These are phyloP conservation scores for Lithophane socia DNA, from an alignment of 2,888 invertebrate species.

Conservation along the genomic window DNA sequence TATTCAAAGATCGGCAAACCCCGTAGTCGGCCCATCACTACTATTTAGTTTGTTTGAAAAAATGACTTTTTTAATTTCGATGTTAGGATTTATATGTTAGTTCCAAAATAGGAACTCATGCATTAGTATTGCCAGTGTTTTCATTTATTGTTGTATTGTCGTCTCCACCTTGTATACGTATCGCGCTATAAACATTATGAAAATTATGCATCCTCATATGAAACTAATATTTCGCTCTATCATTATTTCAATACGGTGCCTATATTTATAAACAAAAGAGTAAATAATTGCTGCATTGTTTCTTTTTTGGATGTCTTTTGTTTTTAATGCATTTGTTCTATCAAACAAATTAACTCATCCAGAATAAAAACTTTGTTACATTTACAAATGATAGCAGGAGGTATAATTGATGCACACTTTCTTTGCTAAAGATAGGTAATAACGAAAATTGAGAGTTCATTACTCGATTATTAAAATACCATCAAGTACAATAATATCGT, in stretches of 20 bases:
- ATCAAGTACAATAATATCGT: background rate
- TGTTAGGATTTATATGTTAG: too few species aligned
- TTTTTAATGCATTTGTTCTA: background rate
- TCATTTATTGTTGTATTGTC: too few species aligned
- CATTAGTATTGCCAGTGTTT: too few species aligned
- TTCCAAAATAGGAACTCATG: too few species aligned
- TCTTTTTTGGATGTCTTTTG: background rate
- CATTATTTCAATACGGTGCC: background rate
- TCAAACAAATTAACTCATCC: background rate
- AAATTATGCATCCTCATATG: background rate
- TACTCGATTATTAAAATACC: conserved; percentile 24
- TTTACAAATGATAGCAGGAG: background rate
- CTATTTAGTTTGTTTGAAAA: too few species aligned
- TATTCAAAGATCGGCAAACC: too few species aligned
- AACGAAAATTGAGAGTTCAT: conserved; percentile 30
- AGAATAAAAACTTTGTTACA: background rate
- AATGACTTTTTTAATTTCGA: too few species aligned
- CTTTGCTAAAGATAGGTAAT: conserved; percentile 16
- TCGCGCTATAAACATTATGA: background rate
- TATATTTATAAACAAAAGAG: background rate
- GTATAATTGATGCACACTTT: conserved; percentile 16
- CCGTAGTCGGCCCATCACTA: too few species aligned
- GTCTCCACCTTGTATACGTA: background rate
- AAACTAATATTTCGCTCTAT: background rate
- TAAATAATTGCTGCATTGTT: background rate